Conservation (phyloP, 2,797 vertebrate species). For the Caiman crocodilus region DNA sequence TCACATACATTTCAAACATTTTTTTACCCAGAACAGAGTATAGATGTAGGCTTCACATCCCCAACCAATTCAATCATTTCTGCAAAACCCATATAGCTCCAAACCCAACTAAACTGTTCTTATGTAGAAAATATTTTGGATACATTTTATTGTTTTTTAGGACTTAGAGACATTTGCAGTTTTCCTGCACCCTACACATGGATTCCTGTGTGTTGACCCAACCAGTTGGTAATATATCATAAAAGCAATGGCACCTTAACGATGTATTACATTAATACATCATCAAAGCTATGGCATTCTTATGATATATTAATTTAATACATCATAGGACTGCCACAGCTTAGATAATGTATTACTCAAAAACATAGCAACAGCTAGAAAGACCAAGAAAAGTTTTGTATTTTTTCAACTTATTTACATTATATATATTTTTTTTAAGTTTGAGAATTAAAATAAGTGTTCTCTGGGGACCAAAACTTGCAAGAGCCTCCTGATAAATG, state of each 20-base stretch:
- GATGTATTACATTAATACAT: constrained; percentile 79
- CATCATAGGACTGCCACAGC: constrained; percentile 64
- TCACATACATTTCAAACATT: background rate
- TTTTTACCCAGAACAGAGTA: background rate
- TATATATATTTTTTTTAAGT: constrained; percentile 37
- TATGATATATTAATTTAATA: constrained; percentile 76
- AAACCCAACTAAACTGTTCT: constrained; percentile 30
- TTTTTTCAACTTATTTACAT: constrained; percentile 60
- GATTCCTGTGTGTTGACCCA: constrained; percentile 61
- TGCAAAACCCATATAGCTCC: background rate
- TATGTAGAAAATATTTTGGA: constrained; percentile 2
- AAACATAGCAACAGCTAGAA: constrained; percentile 75
- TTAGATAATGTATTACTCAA: constrained; percentile 74
- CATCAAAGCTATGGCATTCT: constrained; percentile 75
- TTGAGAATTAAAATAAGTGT: constrained; percentile 29
- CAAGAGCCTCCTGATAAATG: background rate
- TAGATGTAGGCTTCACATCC: background rate
- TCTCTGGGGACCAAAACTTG: background rate
- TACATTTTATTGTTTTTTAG: constrained; percentile 28
- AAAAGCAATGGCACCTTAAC: constrained; percentile 76
- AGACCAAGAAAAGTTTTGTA: constrained; percentile 72
- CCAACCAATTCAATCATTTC: background rate
- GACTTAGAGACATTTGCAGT: constrained; percentile 31
- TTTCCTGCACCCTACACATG: constrained; percentile 49
- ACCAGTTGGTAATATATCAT: constrained; percentile 69